Base-by-base conservation (phyloP, 2,797 vertebrate species). In the Diglossa cyanea region DNA sequence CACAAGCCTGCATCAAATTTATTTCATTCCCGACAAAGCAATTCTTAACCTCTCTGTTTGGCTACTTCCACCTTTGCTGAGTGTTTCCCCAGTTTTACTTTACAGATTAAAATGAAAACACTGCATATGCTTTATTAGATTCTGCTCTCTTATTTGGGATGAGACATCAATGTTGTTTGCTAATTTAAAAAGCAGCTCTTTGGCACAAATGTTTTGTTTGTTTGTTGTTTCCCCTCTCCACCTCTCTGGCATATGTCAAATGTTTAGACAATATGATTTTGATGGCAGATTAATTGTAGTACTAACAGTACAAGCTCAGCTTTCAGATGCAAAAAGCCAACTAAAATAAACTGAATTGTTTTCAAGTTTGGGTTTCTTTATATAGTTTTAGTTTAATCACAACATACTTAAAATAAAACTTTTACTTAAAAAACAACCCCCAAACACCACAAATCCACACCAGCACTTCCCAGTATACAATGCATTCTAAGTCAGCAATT, bases 91-190 rank as follows among this genome's bases (percentile, higher is more conserved):
- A 40, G 57, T 93, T 93, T 77, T 94, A 89, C 67, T 88, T 91
- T 88, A 93, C 82, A 91, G 60, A 78, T 76, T 61, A 75, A 95
- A 97, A 93, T 91, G 75, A 91, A 96, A 97, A 91, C 51, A 67
- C 7, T 33, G 60, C 48, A 73, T 55, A 24, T 74, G 71, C 47
- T 95, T 94, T 96, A 88, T 92, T 86, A 94, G 73, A 66, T 95
- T 94, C 74, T 84, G 47, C 67, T 92, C 24, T 88, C 55, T 81
- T 81, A 65, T 84, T 93, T 86, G 86, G 58, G 74, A 80, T 92
- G 86, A 93, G 71, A 95, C 84, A 79, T 58, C 83, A 65, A 55
- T 60, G 77, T n/a, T 93, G 76, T 82, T 68, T 90, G 75, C 88
- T 95, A 95, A 90, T 65, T 75, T 83, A 75, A 95, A 94, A 96